Base-by-base conservation (phyloP, 2,888 invertebrate species). In the Stomorhina lunata region DNA sequence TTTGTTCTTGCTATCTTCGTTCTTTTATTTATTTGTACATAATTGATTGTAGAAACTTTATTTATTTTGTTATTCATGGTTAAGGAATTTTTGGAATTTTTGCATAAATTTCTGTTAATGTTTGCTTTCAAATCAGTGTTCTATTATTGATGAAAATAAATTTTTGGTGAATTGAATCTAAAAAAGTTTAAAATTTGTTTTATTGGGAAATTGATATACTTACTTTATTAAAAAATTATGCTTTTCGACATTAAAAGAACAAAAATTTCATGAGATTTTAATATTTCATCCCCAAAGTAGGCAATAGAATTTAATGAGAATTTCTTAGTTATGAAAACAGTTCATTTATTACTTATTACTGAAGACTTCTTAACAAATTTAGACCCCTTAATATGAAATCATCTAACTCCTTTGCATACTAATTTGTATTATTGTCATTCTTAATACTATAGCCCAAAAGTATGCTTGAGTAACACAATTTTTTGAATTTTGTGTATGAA, bases 11-110 rank as follows among this genome's bases (percentile, higher is more conserved):
- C 7, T 20, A 9, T 3, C 27, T 15, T 12, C n/a, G 40, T 50
- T 15, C 25, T 17, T 40, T 61, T 63, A 48, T 59, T 61, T 48
- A 48, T 27, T 59, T 72, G 17, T 50, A 37, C 53, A 40, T 61
- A 53, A 27, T 50, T 59, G 59, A 57, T 20, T 50, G 25, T 50
- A 20, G 7, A 2, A 17, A 6, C 32, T 50, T 20, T 32, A 15
- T 40, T 43, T 40, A 27, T 37, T 20, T 27, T 22, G 25, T 48
- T 66, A 22, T 68, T 68, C 25, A 20, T 22, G 15, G 29, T 48
- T 12, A 45, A 25, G 17, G 48, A 71, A 48, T 59, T 61, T 17
- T 40, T 22, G 15, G 20, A 17, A 7, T 50, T 73, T 68, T 15
- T 50, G 25, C 22, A 50, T 40, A 32, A 75, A 53, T 17, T 43